These are phyloP conservation scores for Perizoma affinitatum DNA, from an alignment of 2,888 invertebrate species.

Conservation along the genomic window DNA sequence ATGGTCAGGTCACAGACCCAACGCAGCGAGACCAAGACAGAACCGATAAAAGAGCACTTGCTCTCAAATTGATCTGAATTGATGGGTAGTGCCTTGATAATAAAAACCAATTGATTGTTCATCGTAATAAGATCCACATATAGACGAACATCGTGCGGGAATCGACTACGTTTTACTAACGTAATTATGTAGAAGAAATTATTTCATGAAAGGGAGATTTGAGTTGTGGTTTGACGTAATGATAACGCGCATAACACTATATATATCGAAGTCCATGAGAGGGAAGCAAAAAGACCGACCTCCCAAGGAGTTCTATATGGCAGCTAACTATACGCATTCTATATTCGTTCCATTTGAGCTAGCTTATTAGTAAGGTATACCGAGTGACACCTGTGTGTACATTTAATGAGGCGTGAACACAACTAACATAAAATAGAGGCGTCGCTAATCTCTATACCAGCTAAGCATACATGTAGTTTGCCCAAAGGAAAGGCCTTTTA, in stretches of 20 bases:
- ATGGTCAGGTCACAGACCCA: too few species aligned
- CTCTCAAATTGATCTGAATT: slow-evolving; percentile 5
- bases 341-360: not conserved
- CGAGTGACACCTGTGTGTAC: slow-evolving; percentile 22
- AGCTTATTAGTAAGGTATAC: not conserved
- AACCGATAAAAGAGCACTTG: slow-evolving; percentile 8
- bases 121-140: not conserved
- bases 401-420: slow-evolving; percentile 23
- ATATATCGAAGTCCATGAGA: not conserved
- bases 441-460: slow-evolving; percentile 8
- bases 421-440: slow-evolving; percentile 8
- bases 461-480: slow-evolving; percentile 14
- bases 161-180: too few species aligned
- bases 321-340: not conserved
- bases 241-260: too few species aligned
- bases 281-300: not conserved
- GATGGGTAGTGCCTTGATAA: slow-evolving; percentile 19
- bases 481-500: slow-evolving; percentile 21
- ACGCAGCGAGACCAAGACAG: not conserved
- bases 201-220: too few species aligned
- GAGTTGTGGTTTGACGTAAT: too few species aligned
- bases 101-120: slow-evolving; percentile 19
- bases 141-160: too few species aligned
- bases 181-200: too few species aligned
- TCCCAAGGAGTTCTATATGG: not conserved